Base-by-base conservation (phyloP, 2,113 vertebrate genomes). In the Smithornis capensis region DNA sequence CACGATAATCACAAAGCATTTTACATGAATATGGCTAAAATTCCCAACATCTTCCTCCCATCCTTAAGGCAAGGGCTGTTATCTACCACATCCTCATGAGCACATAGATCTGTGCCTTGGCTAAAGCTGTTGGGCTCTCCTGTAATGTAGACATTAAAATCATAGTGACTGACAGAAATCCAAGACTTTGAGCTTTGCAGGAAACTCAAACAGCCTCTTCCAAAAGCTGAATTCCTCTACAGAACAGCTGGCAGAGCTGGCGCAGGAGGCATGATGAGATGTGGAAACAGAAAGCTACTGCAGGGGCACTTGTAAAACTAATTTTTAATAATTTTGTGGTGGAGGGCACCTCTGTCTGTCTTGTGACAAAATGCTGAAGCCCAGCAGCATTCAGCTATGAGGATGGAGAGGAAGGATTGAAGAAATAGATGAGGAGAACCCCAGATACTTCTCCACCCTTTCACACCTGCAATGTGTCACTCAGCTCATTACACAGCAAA, bases 1-100 rank as follows among this genome's bases (percentile, higher is more conserved):
- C 64, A 42, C 0, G 0, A 21, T 16, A 69, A 73, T 7, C 33
- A 45, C 0, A 0, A 69, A 84, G 24, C 8, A 45, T 55, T 76
- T 62, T 69, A 27, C 9, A 59, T 4, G 55, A 18, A 6, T 50
- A 47, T 23, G 14, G 29, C 35, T 13, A 18, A 10, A 55, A 70
- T 55, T 70, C 53, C 42, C 42, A 83, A 47, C 19, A n/a, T 12
- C 27, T 68, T 42, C 62, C 17, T 68, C 35, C 27, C 35, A 80
- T 37, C 25, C 24, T 21, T 12, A 63, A 45, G 45, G 47, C 33
- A 63, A 44, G 38, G 29, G 29, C 38, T 59, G 19, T n/a, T 63
- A 78, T 25, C 38, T 68, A 7, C n/a, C 11, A 59, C 13, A 3
- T 2, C n/a, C 22, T 14, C 60, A 10, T 37, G 57, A 60, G 13